Evolutionary conservation across 2,888 invertebrate genomes (phyloP).

Genomic region (Anthophora plumipes): DNA sequence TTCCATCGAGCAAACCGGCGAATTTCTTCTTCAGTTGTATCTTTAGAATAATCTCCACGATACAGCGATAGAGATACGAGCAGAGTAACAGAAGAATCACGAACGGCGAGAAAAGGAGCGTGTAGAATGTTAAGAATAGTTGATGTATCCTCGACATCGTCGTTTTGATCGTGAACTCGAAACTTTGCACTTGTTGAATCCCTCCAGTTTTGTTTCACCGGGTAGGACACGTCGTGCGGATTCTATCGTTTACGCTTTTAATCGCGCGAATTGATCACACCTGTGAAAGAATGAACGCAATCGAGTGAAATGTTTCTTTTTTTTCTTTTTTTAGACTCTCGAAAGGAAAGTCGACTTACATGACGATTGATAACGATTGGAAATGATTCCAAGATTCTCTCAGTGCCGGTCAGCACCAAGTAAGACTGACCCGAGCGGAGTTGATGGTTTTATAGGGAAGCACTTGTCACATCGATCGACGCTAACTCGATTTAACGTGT

Average conservation of each 20-base stretch:
- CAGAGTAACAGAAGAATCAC: slow-evolving; percentile 44
- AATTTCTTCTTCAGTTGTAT: slow-evolving; percentile 81
- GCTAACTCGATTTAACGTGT: slow-evolving; percentile 53
- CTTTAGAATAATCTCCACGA: slow-evolving; percentile 65
- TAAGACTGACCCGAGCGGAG: slow-evolving; percentile 39
- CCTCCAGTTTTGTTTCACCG: neutral
- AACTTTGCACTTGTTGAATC: slow-evolving; percentile 1
- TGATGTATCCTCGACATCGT: slow-evolving; percentile 47
- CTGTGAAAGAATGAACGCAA: neutral
- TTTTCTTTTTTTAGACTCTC: too few species aligned
- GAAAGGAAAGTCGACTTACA: slow-evolving; percentile 49
- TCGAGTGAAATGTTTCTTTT: too few species aligned
- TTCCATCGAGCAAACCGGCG: slow-evolving; percentile 85
- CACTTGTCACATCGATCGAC: slow-evolving; percentile 57
- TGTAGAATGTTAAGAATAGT: slow-evolving; percentile 57
- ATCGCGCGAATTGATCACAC: neutral
- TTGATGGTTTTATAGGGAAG: slow-evolving; percentile 60
- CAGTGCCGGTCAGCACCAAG: slow-evolving; percentile 58
- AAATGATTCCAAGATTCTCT: neutral
- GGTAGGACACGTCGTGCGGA: neutral
- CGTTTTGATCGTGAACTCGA: too few species aligned
- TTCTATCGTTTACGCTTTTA: neutral
- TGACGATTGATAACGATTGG: neutral
- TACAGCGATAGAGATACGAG: slow-evolving; percentile 68
- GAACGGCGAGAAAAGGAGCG: slow-evolving; percentile 65